A percentile compares a stretch with the other conserved stretches of the same genome.
Evolutionary conservation across 2,888 invertebrate genomes (phyloP).

Genomic region (Encarsia formosa): DNA sequence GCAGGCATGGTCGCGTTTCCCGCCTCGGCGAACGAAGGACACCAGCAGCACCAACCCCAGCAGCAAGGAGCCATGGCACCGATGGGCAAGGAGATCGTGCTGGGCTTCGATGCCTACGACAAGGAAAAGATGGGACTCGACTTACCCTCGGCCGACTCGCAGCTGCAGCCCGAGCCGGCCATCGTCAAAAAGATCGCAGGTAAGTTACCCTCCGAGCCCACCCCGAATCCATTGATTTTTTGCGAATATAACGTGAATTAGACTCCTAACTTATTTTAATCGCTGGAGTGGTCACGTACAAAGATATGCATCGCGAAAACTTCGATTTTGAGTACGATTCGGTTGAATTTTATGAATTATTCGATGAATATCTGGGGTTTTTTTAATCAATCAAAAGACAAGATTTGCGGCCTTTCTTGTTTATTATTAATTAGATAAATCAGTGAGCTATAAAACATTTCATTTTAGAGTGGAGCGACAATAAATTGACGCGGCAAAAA

Average conservation of each 20-base stretch:
- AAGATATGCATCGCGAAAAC: neutral
- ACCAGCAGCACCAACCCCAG: no score
- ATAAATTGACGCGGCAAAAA: no score
- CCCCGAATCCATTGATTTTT: neutral
- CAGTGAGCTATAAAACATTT: no score
- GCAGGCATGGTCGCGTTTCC: constrained; percentile 47
- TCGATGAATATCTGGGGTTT: no score
- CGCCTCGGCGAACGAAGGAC: constrained; percentile 41
- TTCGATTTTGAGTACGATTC: no score
- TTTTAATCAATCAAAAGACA: no score
- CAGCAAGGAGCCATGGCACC: constrained; percentile 33
- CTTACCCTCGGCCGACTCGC: constrained; percentile 30
- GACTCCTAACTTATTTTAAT: no score
- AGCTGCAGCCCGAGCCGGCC: constrained; percentile 36
- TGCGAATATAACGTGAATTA: no score
- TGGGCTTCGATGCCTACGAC: constrained; percentile 15
- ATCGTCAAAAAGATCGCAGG: constrained; percentile 43
- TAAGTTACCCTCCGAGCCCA: constrained; percentile 25
- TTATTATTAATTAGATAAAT: no score
- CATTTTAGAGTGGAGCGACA: no score
- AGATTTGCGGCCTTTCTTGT: no score
- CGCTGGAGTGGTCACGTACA: neutral
- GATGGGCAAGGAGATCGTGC: constrained; percentile 34
- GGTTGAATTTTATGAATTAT: no score
- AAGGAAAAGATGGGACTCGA: constrained; percentile 30